Base-by-base conservation (phyloP, 2,888 invertebrate genomes). In the Kryphioiulus occultus region DNA sequence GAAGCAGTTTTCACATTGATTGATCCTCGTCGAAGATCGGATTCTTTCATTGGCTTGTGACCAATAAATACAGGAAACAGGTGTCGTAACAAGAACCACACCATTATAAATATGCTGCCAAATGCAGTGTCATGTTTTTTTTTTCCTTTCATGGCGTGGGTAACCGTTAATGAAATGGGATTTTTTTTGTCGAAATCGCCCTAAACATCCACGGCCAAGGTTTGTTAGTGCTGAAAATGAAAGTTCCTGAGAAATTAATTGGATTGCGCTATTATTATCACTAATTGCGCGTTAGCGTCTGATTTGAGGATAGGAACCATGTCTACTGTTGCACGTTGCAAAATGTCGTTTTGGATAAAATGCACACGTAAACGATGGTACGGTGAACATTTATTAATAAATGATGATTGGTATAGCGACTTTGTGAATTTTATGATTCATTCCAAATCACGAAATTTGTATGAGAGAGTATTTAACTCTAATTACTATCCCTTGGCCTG, bases 221-320 rank as follows among this genome's bases (percentile, higher is more conserved):
- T 15, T 10, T 17, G 30, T 15, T 78, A 15, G 30, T 0, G 3
- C 17, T 0, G 78, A 78, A 30, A 78, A 53, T 78, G 26, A 30
- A 78, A 32, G 78, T 78, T 32, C 78, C 30, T 78, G 30, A 78
- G 30, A 78, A 78, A 78, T 32, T 78, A 78, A 78, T 30, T 78
- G 78, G 78, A 78, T 15, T 3, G 78, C 17, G 78, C 30, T 78
- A 10, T 78, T 78, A 78, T 78, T 78, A 32, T 10, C 30, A 17
- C 78, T 4, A 78, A 78, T 78, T 78, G 78, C 78, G 30, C 26
- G 78, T 78, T 78, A 15, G 30, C 30, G 78, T 78, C 78, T 78
- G 30, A 32, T 78, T 30, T 78, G 12, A 12, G 78, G 68, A 26
- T n/a, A 26, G 68, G 68, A 19, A 68, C 5, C 26, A 10, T n/a